Evolutionary conservation across 1,140 invertebrate genomes (phyloP), one percentile per base, ranked within the genome.

Genomic region (Sminthurides bifidus): DNA sequence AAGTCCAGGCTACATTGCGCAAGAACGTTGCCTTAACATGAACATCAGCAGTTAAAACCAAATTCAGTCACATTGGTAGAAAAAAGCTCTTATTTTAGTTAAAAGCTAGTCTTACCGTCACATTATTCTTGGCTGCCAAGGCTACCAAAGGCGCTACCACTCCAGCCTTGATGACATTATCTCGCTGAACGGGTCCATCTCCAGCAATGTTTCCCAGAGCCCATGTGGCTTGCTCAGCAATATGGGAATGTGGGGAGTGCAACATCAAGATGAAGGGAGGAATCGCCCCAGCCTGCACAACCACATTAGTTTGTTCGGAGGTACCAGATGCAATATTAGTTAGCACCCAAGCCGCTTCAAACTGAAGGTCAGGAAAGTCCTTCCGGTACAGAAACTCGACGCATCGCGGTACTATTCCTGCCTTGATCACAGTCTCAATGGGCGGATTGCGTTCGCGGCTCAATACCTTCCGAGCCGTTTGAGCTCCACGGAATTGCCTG

Each of bases 251-350:
- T 23, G 75, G 73, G 1, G 85, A 91, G 29, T 76, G 69, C 0
- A 98, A 71, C 4, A 98, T 72, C 0, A 74, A 69, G 30, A 96
- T 76, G 60, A 98, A 81, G 54, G 83, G 81, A 4, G 87, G 85
- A 37, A 98, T 80, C 15, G 92, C 93, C 40, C 88, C 86, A 67
- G 80, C 72, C 66, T 85, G 79, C 5, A 94, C 82, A 33, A 96
- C 88, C 43, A 81, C 82, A 62, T 83, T 78, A 3, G 92, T 96
- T 72, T 97, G 91, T 21, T 83, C 79, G 14, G 89, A 84, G 5
- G 86, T 92, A 15, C 93, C 93, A 1, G 91, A 96, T 12, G 95
- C 95, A 60, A 98, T 92, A 68, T 98, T 98, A 29, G 95, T 98
- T 21, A 98, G 71, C 0, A 92, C 92, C 95, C 95, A 98, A 1